Evolutionary conservation across 2,113 vertebrate genomes (phyloP), one percentile per base, ranked within the genome.

Genomic region (Numenius arquata): DNA sequence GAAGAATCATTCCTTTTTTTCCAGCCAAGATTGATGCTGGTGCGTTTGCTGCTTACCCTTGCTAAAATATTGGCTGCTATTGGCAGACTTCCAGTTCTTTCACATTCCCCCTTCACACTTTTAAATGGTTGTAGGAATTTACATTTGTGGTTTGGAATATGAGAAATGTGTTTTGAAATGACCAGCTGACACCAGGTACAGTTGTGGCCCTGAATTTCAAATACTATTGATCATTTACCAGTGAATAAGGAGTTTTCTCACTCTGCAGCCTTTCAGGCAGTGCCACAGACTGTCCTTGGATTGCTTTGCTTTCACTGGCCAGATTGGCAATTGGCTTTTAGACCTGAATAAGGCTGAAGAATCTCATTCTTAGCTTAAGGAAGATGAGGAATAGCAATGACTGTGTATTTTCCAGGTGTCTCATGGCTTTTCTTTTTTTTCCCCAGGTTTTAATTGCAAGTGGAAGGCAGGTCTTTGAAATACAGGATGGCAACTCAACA

Each of bases 401-500:
- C 6, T 62, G 4, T 63, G 29, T 50, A n/a, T 86, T 93, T 83
- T 91, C 34, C 59, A 66, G 11, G 25, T 89, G 67, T 91, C 47
- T 94, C 50, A 11, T 55, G 18, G 43, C 20, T 87, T 40, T 48
- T 52, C 14, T 55, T 78, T 50, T 17, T 12, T 8, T 4, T 9
- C 8, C 9, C 15, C 59, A 98, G 97, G 63, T 87, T 91, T 73
- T 50, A 77, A 25, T 82, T 93, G 27, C 81, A 82, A 66, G 79
- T 73, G 73, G 72, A 96, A 94, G 76, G 72, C 91, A 91, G 45
- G 19, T 61, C 65, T 77, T 62, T 63, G 91, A 62, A 84, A 68
- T 43, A 21, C 1, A 59, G 32, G n/a, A 98, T 98, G 98, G 89
- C 98, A 45, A 81, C 95, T 84, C 83, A 89, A 23, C 98, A 98